Conservation (phyloP, 1,140 invertebrate genomes). For the Ooceraea biroi region DNA sequence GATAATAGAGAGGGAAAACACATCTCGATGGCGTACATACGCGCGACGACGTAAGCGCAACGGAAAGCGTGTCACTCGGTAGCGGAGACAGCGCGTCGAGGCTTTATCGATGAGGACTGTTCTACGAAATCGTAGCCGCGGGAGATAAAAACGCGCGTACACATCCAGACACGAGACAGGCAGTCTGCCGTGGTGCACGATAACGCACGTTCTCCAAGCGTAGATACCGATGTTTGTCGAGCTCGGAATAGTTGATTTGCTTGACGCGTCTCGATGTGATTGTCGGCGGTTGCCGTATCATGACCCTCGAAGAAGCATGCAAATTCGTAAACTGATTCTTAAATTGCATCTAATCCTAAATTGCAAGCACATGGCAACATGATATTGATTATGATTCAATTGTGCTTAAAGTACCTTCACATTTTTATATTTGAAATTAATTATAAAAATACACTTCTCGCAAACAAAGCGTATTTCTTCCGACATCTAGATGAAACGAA, state of each 20-base stretch:
- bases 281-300: slow-evolving; percentile 27
- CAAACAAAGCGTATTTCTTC: too few species aligned
- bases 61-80: slow-evolving; percentile 28
- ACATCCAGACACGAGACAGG: slow-evolving; percentile 56
- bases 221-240: slow-evolving; percentile 46
- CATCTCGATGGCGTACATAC: background rate
- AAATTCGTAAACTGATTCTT: too few species aligned
- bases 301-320: background rate
- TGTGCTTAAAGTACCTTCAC: too few species aligned
- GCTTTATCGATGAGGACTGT: slow-evolving; percentile 45
- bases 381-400: too few species aligned
- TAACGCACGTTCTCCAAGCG: slow-evolving; percentile 52
- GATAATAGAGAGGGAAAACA: background rate
- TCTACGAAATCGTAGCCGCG: slow-evolving; percentile 49
- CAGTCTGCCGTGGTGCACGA: slow-evolving; percentile 57
- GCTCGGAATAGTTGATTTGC: slow-evolving; percentile 17
- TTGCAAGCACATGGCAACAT: too few species aligned
- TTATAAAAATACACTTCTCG: too few species aligned
- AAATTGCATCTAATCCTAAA: too few species aligned
- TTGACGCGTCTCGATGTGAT: slow-evolving; percentile 9
- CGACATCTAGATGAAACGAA: background rate
- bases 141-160: slow-evolving; percentile 54
- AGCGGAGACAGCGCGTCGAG: slow-evolving; percentile 20
- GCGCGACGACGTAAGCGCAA: slow-evolving; percentile 11
- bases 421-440: too few species aligned